Evolutionary conservation across 1,140 invertebrate genomes (phyloP).

Genomic region (Drosophila nikananu): DNA sequence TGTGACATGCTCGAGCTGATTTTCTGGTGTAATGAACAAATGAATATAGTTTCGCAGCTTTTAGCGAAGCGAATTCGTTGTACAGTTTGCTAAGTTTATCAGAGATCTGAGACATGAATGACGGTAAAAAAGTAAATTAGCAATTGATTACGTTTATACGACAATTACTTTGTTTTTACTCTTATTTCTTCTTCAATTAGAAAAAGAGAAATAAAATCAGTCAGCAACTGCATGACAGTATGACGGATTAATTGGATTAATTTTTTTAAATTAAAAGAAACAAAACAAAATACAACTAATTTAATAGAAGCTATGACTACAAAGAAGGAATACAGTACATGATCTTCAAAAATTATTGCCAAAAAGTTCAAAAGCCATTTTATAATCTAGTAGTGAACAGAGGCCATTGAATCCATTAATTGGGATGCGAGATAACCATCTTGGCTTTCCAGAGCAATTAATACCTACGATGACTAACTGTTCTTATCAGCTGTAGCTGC

Average conservation of each 20-base stretch:
- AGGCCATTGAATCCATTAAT: not conserved
- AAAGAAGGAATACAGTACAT: not conserved
- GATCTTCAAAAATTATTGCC: not conserved
- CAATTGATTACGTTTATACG: not conserved
- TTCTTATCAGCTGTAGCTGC: not conserved
- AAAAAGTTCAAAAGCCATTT: not conserved
- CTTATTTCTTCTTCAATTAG: not conserved
- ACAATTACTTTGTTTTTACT: not conserved
- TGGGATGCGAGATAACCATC: not conserved
- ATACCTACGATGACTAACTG: too few species aligned
- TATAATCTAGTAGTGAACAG: too few species aligned
- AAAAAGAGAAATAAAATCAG: not conserved
- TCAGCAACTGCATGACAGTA: too few species aligned
- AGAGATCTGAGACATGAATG: constrained; percentile 4
- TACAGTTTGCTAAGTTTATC: constrained; percentile 26
- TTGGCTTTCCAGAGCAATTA: not conserved
- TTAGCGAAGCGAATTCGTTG: constrained; percentile 4
- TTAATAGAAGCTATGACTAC: not conserved
- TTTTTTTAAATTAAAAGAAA: not conserved
- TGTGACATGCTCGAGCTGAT: constrained; percentile 32
- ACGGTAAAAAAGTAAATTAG: constrained; percentile 6
- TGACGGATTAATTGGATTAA: not conserved
- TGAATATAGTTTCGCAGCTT: constrained; percentile 1
- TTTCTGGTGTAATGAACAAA: constrained; percentile 1
- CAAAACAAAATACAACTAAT: not conserved